Percentiles rank a stretch among this genome's conserved stretches.
phyloP scores from a whole-genome alignment of 2,888 invertebrate species.

The Eugnorisma glareosa region DNA sequence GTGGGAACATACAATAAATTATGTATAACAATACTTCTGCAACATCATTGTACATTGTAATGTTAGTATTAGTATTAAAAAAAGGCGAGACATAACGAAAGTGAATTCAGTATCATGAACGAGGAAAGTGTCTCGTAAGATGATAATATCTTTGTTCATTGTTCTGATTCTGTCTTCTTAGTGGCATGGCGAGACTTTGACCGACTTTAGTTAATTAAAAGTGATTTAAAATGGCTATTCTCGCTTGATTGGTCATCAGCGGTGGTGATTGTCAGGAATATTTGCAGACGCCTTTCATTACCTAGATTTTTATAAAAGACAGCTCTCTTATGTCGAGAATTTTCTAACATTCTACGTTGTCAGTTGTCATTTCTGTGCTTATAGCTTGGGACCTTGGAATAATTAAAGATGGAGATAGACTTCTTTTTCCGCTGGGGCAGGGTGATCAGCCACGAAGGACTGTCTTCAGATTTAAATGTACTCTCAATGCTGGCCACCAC shows the following conservation, averaged over 20 bases:
- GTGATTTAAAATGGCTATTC: slow-evolving; percentile 17
- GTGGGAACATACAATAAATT: neutral
- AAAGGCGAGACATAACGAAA: slow-evolving; percentile 62
- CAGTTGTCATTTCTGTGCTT: neutral
- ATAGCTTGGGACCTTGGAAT: neutral
- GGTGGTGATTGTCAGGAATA: slow-evolving; percentile 1
- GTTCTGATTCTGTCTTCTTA: slow-evolving; percentile 35
- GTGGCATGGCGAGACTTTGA: slow-evolving; percentile 37
- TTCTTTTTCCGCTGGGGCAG: neutral
- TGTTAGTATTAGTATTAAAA: slow-evolving; percentile 29
- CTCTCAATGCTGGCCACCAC: neutral
- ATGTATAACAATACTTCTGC: slow-evolving; percentile 43
- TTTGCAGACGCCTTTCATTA: neutral
- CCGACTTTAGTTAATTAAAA: slow-evolving; percentile 37
- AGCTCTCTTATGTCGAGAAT: neutral
- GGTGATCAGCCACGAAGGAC: neutral
- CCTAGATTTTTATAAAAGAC: neutral
- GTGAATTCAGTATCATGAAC: slow-evolving; percentile 58
- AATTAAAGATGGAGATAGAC: neutral
- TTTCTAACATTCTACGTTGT: neutral
- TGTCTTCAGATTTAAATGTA: neutral
- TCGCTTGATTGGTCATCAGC: slow-evolving; percentile 23
- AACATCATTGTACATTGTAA: slow-evolving; percentile 20
- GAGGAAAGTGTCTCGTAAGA: slow-evolving; percentile 58
- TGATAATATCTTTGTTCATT: slow-evolving; percentile 51